These are phyloP conservation scores for Aporophyla nigra DNA, from an alignment of 2,888 invertebrate species.

Conservation along the genomic window DNA sequence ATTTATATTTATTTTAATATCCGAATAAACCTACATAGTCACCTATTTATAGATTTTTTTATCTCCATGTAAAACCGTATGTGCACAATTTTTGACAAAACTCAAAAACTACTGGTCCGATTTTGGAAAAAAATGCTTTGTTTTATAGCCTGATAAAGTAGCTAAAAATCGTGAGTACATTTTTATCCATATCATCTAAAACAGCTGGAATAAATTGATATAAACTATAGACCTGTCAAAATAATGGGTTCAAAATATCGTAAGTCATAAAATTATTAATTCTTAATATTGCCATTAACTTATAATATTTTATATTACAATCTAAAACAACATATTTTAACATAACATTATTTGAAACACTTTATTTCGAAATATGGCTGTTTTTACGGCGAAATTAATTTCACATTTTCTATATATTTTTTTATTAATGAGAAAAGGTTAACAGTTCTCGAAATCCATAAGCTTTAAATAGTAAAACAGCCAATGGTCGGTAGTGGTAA, in stretches of 20 bases:
- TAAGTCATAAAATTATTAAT: conserved; percentile 29
- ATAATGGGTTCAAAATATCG: conserved; percentile 15
- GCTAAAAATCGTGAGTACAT: neutral
- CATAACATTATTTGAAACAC: conserved; percentile 8
- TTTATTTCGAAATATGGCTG: conserved; percentile 2
- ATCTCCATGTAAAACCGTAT: conserved; percentile 13
- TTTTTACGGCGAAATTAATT: conserved; percentile 26
- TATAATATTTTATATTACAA: conserved; percentile 6
- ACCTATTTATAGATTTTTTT: neutral
- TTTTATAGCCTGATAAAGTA: neutral
- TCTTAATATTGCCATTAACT: conserved; percentile 32
- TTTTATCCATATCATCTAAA: neutral
- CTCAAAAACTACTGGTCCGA: conserved; percentile 30
- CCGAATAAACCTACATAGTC: neutral
- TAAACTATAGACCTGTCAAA: conserved; percentile 6
- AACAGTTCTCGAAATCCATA: neutral
- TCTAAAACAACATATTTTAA: conserved; percentile 18
- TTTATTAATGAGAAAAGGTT: neutral
- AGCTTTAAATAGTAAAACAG: no score
- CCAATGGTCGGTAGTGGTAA: no score
- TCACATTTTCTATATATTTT: neutral
- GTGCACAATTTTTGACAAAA: conserved; percentile 29
- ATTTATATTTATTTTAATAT: conserved; percentile 31
- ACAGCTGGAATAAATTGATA: neutral
- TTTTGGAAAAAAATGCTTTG: conserved; percentile 16